Percentiles rank a stretch among this genome's conserved stretches.
Evolutionary conservation across 2,888 invertebrate genomes (phyloP).

Genomic region (Diaprepes abbreviatus): DNA sequence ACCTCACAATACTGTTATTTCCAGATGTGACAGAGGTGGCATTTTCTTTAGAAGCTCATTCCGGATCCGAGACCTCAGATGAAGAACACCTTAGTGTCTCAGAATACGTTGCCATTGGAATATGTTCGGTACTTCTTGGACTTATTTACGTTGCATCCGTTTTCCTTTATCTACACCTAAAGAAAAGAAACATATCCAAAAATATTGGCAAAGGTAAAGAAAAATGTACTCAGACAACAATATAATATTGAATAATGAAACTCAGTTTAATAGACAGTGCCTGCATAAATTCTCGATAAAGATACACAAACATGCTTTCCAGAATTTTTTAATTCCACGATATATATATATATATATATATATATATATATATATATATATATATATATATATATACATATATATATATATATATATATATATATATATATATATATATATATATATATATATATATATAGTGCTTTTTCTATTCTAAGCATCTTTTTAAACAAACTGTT

Average conservation of each 20-base stretch:
- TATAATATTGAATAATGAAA: background rate
- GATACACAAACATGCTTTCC: too few relatives aligned
- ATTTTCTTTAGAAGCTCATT: slow-evolving; percentile 78
- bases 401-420: too few relatives aligned
- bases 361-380: too few relatives aligned
- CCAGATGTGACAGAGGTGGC: slow-evolving; percentile 85
- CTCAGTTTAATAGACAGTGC: too few relatives aligned
- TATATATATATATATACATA: too few relatives aligned
- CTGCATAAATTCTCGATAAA: too few relatives aligned
- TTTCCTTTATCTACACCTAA: slow-evolving; percentile 84
- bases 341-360: too few relatives aligned
- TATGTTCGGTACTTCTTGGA: slow-evolving; percentile 87
- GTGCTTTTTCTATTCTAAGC: too few relatives aligned
- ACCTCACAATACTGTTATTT: slow-evolving; percentile 54
- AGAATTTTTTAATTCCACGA: too few relatives aligned
- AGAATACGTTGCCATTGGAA: slow-evolving; percentile 87
- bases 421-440: too few relatives aligned
- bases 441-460: too few relatives aligned
- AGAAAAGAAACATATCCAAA: slow-evolving; percentile 71
- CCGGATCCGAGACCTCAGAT: slow-evolving; percentile 69
- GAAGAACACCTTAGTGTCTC: slow-evolving; percentile 76
- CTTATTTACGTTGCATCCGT: slow-evolving; percentile 90
- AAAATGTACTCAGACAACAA: background rate
- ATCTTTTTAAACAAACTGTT: too few relatives aligned
- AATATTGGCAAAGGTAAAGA: slow-evolving; percentile 57